Base-by-base conservation (phyloP, 2,888 invertebrate species). In the Drosophila buzzatii region DNA sequence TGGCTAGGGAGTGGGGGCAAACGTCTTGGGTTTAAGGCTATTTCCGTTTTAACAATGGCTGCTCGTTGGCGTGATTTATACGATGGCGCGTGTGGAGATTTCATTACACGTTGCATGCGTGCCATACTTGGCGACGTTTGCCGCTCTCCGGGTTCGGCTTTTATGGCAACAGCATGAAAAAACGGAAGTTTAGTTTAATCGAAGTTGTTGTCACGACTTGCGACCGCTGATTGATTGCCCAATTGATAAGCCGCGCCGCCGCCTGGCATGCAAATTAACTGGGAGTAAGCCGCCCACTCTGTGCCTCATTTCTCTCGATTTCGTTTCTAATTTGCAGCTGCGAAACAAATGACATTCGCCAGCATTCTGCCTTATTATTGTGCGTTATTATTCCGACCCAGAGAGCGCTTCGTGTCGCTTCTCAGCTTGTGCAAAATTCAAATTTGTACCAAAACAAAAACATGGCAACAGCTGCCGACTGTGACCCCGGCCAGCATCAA, bases 151-250 rank as follows among this genome's bases (percentile, higher is more conserved):
- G 37, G 6, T n/a, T 31, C 45, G 47, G 57, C 45, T 73, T 82
- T 76, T 74, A 73, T 59, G 53, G 55, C 44, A 45, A 52, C 61
- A 45, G 27, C n/a, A 27, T 14, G 41, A 61, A 61, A 61, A 61
- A 79, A 63, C 79, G 90, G 85, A 85, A 87, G 73, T 82, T 90
- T 81, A 85, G 82, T 85, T 87, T 87, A 89, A 87, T 85, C 90
- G 85, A 89, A 88, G 79, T 85, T 83, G 71, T 75, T 89, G 87
- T 73, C 85, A 82, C 85, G 89, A 88, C 64, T 81, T 81, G 87
- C 75, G 63, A 66, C 79, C 75, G 69, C 82, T 89, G 85, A 89
- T 89, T 85, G 85, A 85, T 89, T 88, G 72, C 76, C 67, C 60
- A 71, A 66, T 79, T 79, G 78, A 79, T 81, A 79, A 81, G 81